Percentiles rank a stretch among this genome's conserved stretches.
phyloP scores from a whole-genome alignment of 2,113 vertebrate genomes.

The Prunella fulvescens region DNA sequence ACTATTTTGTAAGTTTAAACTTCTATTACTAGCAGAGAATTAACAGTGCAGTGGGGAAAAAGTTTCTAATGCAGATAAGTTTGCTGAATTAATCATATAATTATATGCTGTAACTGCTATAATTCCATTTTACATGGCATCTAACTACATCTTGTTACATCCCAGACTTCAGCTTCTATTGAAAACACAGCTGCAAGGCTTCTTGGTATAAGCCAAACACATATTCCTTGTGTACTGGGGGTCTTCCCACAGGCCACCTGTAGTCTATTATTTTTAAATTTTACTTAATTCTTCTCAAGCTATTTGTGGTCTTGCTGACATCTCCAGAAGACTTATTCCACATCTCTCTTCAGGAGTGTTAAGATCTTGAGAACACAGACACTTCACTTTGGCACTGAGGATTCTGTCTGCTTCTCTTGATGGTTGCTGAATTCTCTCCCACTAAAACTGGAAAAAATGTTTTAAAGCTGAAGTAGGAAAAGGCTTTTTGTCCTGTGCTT shows the following conservation, averaged over 20 bases:
- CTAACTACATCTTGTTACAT: background rate
- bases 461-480: background rate
- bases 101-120: background rate
- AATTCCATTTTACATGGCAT: background rate
- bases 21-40: background rate
- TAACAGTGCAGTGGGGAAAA: background rate
- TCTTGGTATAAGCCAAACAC: slow-evolving; percentile 14
- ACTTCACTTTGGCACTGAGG: background rate
- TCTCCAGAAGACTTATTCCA: slow-evolving; percentile 36
- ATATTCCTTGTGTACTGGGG: slow-evolving; percentile 31
- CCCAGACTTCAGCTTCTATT: slow-evolving; percentile 5
- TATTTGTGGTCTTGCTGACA: slow-evolving; percentile 54
- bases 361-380: slow-evolving; percentile 41
- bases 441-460: background rate
- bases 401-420: background rate
- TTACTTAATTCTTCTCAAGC: slow-evolving; percentile 46
- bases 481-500: background rate
- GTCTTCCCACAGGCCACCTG: slow-evolving; percentile 35
- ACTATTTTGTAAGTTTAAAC: background rate
- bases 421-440: background rate
- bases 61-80: background rate
- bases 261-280: slow-evolving; percentile 49
- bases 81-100: background rate
- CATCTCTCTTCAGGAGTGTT: background rate
- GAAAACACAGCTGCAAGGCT: slow-evolving; percentile 36